Percentiles rank a stretch among this genome's conserved stretches.
These are phyloP conservation scores for Palythoa caribaeorum DNA, from an alignment of 92 coral and sea anemone species.

Conservation along the genomic window DNA sequence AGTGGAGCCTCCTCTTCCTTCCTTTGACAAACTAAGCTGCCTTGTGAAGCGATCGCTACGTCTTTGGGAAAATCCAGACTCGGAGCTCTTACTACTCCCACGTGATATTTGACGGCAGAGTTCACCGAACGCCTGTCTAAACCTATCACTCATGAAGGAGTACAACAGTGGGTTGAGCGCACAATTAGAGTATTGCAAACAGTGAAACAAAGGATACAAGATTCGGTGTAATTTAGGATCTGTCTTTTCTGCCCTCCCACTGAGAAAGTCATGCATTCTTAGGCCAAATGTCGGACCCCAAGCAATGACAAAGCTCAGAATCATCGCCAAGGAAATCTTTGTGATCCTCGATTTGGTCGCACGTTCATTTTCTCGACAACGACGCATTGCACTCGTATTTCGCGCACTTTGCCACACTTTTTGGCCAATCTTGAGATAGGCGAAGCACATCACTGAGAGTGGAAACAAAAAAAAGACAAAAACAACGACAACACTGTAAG, in stretches of 20 bases:
- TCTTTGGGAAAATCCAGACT: neutral
- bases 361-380: slow-evolving; percentile 29
- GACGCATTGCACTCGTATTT: slow-evolving; percentile 73
- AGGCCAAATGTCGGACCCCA: slow-evolving; percentile 76
- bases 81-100: neutral
- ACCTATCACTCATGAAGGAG: slow-evolving; percentile 88
- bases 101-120: neutral
- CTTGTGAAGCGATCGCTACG: slow-evolving; percentile 8
- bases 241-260: neutral
- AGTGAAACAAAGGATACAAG: slow-evolving; percentile 55
- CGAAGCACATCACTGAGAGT: slow-evolving; percentile 63
- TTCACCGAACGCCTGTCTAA: slow-evolving; percentile 64
- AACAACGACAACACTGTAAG: slow-evolving; percentile 56
- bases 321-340: slow-evolving; percentile 73
- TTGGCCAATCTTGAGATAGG: slow-evolving; percentile 75
- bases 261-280: slow-evolving; percentile 24
- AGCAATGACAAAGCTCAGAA: slow-evolving; percentile 78
- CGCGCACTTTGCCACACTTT: slow-evolving; percentile 78
- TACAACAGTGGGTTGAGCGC: slow-evolving; percentile 81
- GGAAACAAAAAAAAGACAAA: slow-evolving; percentile 73
- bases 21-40: slow-evolving; percentile 5
- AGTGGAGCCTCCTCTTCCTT: neutral
- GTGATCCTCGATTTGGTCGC: slow-evolving; percentile 81
- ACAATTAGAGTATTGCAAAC: slow-evolving; percentile 80
- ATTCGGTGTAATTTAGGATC: slow-evolving; percentile 29